phyloP scores from a whole-genome alignment of 2,113 vertebrate species.

The Xerus inauris region DNA sequence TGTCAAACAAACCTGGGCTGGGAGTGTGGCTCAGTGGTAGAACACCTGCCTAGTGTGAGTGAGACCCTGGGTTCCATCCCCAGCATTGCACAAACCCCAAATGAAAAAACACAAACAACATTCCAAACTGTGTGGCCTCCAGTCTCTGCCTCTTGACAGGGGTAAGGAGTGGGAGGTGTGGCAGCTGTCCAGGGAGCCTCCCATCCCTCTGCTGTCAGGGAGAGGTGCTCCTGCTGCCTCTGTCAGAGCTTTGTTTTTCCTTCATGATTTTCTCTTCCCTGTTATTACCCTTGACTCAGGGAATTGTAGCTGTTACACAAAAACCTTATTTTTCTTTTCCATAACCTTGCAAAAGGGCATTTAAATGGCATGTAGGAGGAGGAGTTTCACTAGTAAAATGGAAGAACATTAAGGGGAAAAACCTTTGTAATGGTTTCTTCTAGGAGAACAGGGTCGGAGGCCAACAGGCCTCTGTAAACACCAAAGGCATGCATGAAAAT shows the following conservation, averaged over 20 bases:
- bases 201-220: not conserved
- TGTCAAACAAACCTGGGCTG: not conserved
- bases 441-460: slow-evolving; percentile 9
- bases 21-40: not conserved
- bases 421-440: not conserved
- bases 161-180: slow-evolving; percentile 31
- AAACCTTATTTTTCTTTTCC: not conserved
- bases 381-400: slow-evolving; percentile 29
- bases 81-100: not conserved
- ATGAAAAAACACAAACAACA: not conserved
- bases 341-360: slow-evolving; percentile 52
- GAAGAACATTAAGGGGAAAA: not conserved
- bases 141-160: not conserved
- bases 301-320: not conserved
- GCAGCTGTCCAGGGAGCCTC: slow-evolving; percentile 53
- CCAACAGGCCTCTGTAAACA: not conserved
- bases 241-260: slow-evolving; percentile 35
- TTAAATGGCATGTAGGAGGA: not conserved
- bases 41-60: not conserved
- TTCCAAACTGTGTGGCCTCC: not conserved
- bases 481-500: not conserved
- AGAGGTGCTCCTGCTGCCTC: slow-evolving; percentile 52
- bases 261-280: slow-evolving; percentile 44
- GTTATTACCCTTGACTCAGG: slow-evolving; percentile 59
- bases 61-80: not conserved